Evolutionary conservation across 2,888 invertebrate genomes (phyloP), one percentile per base, ranked within the genome.

Genomic region (Macropis europaea): DNA sequence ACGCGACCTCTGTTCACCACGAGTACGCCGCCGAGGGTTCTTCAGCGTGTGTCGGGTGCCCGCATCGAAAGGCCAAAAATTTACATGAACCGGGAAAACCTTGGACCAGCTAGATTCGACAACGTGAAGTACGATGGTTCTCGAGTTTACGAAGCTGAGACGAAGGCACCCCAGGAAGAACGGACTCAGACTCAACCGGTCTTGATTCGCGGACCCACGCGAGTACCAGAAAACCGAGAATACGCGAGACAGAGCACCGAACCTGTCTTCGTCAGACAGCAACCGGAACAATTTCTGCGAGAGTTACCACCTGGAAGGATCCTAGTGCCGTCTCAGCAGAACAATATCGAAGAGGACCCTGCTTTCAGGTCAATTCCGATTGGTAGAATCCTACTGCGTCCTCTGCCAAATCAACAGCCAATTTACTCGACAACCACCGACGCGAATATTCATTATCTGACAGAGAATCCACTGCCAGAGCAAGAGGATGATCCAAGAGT

Each of bases 1-100:
- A 92, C 94, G 3, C 90, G 94, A 30, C 94, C 94, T 0, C 87
- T 95, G 13, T 94, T 94, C 79, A 94, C 94, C 0, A 94, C 94
- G 0, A 93, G 93, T 0, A 90, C 90, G 13, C 90, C 93, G 22
- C 91, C 94, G 0, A 90, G 93, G 82, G 85, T 93, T 26, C 89
- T 93, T 30, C 92, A 88, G 28, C 82, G 89, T 17, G 76, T 88
- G 1, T 48, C 84, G 0, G 75, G 67, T 0, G 66, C 76, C 0
- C 80, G 88, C 24, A 53, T 80, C 0, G 89, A 90, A 1, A 86
- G 86, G 2, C 87, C 87, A 0, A 85, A 83, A 43, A 24, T 85
- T 11, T 86, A 83, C 57, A 54, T 84, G 0, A 87, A 86, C 34
- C 82, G 77, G 3, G 85, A 87, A 3, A 88, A 82, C n/a, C 50